Evolutionary conservation across 1,140 invertebrate species (phyloP).

Genomic region (Camponotus pennsylvanicus): DNA sequence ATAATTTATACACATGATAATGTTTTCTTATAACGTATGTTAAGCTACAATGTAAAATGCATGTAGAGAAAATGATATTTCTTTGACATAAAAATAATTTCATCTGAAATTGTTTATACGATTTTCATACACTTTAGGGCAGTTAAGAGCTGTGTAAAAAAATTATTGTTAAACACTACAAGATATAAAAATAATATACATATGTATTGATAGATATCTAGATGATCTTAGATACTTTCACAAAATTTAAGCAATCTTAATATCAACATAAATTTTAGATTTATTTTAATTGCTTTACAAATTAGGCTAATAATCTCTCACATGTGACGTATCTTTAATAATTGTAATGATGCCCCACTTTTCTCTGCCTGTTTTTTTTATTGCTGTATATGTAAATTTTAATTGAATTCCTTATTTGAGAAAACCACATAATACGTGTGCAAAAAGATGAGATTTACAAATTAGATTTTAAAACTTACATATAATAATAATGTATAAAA

Average conservation of each 20-base stretch:
- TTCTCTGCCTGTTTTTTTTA: constrained; percentile 53
- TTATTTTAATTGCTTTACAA: background rate
- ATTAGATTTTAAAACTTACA: constrained; percentile 45
- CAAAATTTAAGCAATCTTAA: constrained; percentile 23
- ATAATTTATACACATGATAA: constrained; percentile 32
- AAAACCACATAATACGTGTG: background rate
- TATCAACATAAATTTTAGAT: background rate
- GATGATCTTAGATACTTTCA: constrained; percentile 9
- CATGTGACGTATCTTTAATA: constrained; percentile 4
- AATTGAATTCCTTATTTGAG: background rate
- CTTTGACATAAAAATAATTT: constrained; percentile 17
- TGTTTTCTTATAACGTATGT: constrained; percentile 4
- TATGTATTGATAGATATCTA: background rate
- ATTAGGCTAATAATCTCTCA: background rate
- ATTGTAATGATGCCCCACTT: constrained; percentile 19
- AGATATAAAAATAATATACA: constrained; percentile 19
- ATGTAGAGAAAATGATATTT: constrained; percentile 39
- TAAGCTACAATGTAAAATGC: constrained; percentile 8
- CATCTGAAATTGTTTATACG: constrained; percentile 12
- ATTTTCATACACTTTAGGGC: constrained; percentile 30
- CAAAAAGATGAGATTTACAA: background rate
- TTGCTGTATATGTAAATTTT: constrained; percentile 9
- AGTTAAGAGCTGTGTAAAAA: constrained; percentile 40
- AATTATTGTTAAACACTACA: background rate
- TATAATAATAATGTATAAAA: constrained; percentile 64